Percentiles rank a stretch among this genome's conserved stretches.
Conservation (phyloP, 2,888 invertebrate species). For the Apomyelois bistriatella region DNA sequence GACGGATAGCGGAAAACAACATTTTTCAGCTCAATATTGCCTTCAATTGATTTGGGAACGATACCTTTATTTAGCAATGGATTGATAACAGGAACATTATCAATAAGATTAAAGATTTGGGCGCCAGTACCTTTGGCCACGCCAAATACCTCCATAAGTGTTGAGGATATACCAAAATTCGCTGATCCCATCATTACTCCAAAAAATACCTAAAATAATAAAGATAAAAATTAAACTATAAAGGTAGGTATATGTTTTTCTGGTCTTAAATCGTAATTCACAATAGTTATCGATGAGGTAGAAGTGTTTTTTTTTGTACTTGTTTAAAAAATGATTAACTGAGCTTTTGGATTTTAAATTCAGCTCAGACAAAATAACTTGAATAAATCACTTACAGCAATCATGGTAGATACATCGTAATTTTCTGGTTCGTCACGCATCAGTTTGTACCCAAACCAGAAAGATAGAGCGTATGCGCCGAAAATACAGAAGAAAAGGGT, state of each 20-base stretch:
- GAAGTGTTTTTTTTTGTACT: too few species aligned
- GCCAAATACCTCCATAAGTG: conserved; percentile 89
- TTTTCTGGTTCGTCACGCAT: conserved; percentile 79
- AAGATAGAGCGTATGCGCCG: conserved; percentile 87
- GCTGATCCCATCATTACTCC: conserved; percentile 86
- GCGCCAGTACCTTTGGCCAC: conserved; percentile 89
- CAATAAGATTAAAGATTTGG: conserved; percentile 88
- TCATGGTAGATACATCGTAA: conserved; percentile 84
- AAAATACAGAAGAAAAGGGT: conserved; percentile 88
- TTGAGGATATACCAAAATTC: conserved; percentile 90
- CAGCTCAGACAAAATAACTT: too few species aligned
- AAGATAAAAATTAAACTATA: too few species aligned
- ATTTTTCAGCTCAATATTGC: conserved; percentile 85
- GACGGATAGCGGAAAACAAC: conserved; percentile 91
- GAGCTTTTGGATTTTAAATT: too few species aligned
- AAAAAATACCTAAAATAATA: conserved; percentile 94
- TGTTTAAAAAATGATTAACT: too few species aligned
- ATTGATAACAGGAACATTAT: conserved; percentile 87
- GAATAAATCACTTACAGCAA: conserved; percentile 87
- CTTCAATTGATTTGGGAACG: conserved; percentile 76
- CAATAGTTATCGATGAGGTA: too few species aligned
- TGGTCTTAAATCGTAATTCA: too few species aligned
- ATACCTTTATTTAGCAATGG: conserved; percentile 82
- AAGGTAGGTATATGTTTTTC: too few species aligned
- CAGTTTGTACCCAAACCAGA: conserved; percentile 90